phyloP scores from a whole-genome alignment of 2,888 invertebrate genomes.

The Antheraea assamensis region DNA sequence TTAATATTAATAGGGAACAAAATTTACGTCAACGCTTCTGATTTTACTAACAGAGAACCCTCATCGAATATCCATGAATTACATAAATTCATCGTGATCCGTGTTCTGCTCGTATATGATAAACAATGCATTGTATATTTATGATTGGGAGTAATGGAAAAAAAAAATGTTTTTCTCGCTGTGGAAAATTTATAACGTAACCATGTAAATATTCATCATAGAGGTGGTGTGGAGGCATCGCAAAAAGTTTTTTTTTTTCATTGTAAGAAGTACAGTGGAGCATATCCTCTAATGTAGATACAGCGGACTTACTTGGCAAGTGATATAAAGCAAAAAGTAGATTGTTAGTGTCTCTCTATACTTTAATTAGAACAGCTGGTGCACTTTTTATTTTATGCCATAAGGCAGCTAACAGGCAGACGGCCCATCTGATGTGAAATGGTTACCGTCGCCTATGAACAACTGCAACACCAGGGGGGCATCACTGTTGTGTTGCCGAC shows the following conservation, averaged over 20 bases:
- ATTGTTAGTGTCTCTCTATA: conserved; percentile 13
- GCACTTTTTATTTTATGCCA: no score
- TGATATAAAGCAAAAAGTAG: conserved; percentile 23
- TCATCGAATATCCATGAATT: conserved; percentile 51
- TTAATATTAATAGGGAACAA: conserved; percentile 72
- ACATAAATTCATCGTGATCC: conserved; percentile 54
- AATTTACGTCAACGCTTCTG: conserved; percentile 59
- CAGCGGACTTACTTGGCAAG: conserved; percentile 1
- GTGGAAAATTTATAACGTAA: conserved; percentile 8
- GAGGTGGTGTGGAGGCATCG: conserved; percentile 30
- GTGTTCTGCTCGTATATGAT: conserved; percentile 36
- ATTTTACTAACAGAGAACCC: conserved; percentile 61
- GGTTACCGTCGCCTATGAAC: no score
- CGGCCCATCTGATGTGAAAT: no score
- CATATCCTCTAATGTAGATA: conserved; percentile 14
- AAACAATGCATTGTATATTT: conserved; percentile 35
- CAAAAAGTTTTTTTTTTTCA: conserved; percentile 52
- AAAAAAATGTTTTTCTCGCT: conserved; percentile 9
- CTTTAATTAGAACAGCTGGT: neutral
- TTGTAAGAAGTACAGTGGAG: conserved; percentile 22
- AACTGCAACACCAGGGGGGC: no score
- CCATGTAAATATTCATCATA: conserved; percentile 18
- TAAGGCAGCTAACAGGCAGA: no score
- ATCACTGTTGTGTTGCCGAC: no score
- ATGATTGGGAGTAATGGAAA: conserved; percentile 28